phyloP scores from a whole-genome alignment of 1,140 invertebrate genomes.

The Cherax destructor region DNA sequence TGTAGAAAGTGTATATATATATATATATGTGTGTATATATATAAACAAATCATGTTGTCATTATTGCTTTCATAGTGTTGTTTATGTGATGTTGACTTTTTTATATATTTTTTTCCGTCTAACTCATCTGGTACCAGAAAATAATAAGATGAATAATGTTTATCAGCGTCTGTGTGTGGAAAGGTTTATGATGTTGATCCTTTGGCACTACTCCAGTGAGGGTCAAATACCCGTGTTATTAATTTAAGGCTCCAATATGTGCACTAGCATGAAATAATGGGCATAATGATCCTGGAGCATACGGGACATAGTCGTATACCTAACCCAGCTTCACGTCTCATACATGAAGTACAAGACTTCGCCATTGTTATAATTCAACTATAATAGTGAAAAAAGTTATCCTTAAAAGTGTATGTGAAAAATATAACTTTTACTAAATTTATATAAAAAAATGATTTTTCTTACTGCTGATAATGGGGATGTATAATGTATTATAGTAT shows the following conservation, averaged over 20 bases:
- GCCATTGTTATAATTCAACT: background rate
- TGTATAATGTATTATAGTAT: background rate
- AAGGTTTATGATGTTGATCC: background rate
- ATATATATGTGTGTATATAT: no score
- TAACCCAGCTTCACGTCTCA: background rate
- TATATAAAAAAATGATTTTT: no score
- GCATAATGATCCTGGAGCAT: background rate
- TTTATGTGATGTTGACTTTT: conserved; percentile 62
- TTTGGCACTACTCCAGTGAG: background rate
- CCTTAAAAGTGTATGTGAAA: background rate
- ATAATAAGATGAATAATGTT: background rate
- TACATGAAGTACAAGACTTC: conserved; percentile 4
- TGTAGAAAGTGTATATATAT: conserved; percentile 67
- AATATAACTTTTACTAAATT: background rate
- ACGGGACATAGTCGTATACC: background rate
- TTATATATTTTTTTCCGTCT: conserved; percentile 13
- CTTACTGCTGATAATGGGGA: no score
- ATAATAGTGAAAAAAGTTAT: background rate
- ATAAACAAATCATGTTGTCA: conserved; percentile 36
- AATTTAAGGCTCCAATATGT: background rate
- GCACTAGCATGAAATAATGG: background rate
- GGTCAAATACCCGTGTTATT: background rate
- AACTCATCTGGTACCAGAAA: no score
- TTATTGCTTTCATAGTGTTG: conserved; percentile 55
- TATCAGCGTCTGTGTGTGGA: conserved; percentile 1